Percentiles rank a stretch among this genome's conserved stretches.
Conservation (phyloP, 2,888 invertebrate species). For the Synergus japonicus region DNA sequence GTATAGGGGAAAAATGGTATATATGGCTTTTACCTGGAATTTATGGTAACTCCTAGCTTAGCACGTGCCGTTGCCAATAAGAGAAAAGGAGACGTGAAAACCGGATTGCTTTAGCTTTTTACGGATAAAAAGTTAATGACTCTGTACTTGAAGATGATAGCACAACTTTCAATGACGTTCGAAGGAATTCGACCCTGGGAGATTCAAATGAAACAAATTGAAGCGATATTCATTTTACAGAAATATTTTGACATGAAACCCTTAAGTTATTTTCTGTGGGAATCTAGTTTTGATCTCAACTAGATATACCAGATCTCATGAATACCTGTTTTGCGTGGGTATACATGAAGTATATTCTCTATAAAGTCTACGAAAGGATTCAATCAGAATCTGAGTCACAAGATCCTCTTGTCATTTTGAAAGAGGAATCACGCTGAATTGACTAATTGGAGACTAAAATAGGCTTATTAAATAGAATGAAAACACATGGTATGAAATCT, state of each 20-base stretch:
- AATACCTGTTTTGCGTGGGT: constrained; percentile 35
- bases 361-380: constrained; percentile 9
- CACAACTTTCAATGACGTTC: background rate
- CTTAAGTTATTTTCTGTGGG: background rate
- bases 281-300: background rate
- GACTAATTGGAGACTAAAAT: background rate
- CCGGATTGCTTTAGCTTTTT: constrained; percentile 37
- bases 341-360: background rate
- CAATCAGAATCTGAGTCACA: background rate
- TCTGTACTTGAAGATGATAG: background rate
- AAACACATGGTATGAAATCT: background rate
- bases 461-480: background rate
- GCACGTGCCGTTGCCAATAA: constrained; percentile 28
- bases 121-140: constrained; percentile 11
- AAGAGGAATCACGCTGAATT: background rate
- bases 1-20: constrained; percentile 2
- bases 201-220: background rate
- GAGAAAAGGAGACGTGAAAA: constrained; percentile 26
- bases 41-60: constrained; percentile 36
- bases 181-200: constrained; percentile 7
- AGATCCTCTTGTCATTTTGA: background rate
- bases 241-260: background rate
- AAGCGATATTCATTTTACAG: background rate
- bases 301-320: background rate
- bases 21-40: constrained; percentile 18